These are phyloP conservation scores for Tanypteryx hageni DNA, from an alignment of 2,888 invertebrate species.

Conservation along the genomic window DNA sequence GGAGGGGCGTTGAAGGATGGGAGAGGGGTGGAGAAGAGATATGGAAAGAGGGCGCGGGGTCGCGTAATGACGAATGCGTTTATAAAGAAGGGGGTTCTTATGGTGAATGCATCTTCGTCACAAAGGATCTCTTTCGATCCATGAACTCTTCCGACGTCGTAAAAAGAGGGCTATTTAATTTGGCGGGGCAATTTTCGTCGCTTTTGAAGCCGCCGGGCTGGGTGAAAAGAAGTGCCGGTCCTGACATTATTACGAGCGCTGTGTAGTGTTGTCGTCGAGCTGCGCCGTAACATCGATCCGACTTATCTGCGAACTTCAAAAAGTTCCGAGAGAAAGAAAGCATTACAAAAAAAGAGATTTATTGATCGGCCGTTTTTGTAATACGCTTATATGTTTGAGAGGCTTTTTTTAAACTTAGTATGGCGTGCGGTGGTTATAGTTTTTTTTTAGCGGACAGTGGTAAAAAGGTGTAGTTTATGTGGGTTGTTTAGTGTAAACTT, in stretches of 20 bases:
- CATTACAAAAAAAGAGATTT: background rate
- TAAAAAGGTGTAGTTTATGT: background rate
- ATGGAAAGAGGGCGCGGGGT: background rate
- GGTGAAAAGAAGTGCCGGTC: background rate
- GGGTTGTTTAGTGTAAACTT: background rate
- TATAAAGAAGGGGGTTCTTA: background rate
- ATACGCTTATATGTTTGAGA: background rate
- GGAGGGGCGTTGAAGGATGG: no score
- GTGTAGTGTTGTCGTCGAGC: background rate
- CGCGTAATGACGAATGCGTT: background rate
- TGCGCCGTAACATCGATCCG: background rate
- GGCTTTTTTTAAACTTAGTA: no score
- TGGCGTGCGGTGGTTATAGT: no score
- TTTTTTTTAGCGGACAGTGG: background rate
- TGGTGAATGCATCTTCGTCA: no score
- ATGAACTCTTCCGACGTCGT: background rate
- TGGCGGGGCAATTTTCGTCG: background rate
- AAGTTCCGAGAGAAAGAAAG: background rate
- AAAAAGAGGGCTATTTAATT: background rate
- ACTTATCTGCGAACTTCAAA: background rate
- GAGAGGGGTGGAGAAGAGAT: no score
- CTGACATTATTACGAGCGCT: background rate
- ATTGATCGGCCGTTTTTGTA: background rate
- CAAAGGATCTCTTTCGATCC: background rate
- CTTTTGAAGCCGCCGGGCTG: background rate